Base-by-base conservation (phyloP, 2,888 invertebrate species). In the Rhopalosiphum nymphaeae region DNA sequence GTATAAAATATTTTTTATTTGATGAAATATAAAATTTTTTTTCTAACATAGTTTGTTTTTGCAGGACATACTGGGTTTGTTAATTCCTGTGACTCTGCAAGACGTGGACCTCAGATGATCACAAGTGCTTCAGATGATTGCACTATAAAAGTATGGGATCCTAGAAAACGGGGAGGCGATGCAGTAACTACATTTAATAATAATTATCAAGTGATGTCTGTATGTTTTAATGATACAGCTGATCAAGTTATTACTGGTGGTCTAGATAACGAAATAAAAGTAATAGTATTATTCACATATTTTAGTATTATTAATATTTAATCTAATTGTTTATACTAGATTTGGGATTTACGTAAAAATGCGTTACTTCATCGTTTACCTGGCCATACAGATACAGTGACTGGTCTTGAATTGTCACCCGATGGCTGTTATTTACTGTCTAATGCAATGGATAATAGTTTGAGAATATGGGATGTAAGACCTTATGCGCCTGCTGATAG, bases 51-150 rank as follows among this genome's bases (percentile, higher is more conserved):
- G 46, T 89, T 56, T 44, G n/a, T 85, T 44, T 53, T 91, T 36
- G 1, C n/a, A 96, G 97, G 97, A 84, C 96, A 96, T 94, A 95
- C 95, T 2, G 95, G 96, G 42, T 97, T 97, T 95, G 97, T 97
- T 4, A 97, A 97, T 95, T 96, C 96, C 11, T 96, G 96, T 95
- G 96, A 96, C 95, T 96, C 96, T 49, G 98, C 98, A 3, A 96
- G 99, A 95, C 96, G 99, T 95, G 99, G 99, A 0, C 98, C 98
- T 0, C 98, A 98, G 95, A 96, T 99, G 94, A 96, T 99, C 21
- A 98, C 98, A 92, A 99, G 99, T 85, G 99, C 98, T 13, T 98
- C 99, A 95, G 99, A 99, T 96, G 99, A 99, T 96, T 98, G 98
- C 95, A 98, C 98, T 26, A 97, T 99, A 92, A 97, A 98, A 96